Evolutionary conservation across 30 jellyfish, hydroid and myxozoan species (phyloP).

Genomic region (Chironex yamaguchii): DNA sequence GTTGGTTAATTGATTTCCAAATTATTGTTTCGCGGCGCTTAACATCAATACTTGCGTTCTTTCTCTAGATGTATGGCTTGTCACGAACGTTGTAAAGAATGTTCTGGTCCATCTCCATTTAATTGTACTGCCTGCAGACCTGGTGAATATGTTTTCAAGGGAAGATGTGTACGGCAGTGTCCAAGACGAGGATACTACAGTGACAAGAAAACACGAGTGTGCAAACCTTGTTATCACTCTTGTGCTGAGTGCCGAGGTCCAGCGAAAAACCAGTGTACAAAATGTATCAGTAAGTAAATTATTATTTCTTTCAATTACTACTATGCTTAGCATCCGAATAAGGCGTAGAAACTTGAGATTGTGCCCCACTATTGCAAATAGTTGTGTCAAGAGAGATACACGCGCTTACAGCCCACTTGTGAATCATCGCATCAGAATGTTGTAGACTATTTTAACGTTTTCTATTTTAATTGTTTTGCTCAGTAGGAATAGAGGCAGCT

Average conservation of each 20-base stretch:
- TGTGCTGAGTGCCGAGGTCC: constrained; percentile 82
- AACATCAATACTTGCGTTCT: too few relatives aligned
- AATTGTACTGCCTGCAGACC: constrained; percentile 65
- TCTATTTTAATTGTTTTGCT: too few relatives aligned
- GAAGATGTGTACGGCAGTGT: constrained; percentile 53
- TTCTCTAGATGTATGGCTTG: constrained; percentile 60
- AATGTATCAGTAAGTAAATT: constrained; percentile 69
- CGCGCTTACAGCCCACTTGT: too few relatives aligned
- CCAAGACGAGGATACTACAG: constrained; percentile 70
- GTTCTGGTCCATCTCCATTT: constrained; percentile 63
- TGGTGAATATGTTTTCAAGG: constrained; percentile 38
- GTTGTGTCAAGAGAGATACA: too few relatives aligned
- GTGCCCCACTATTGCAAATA: not conserved
- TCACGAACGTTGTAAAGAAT: constrained; percentile 69
- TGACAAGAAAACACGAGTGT: constrained; percentile 36
- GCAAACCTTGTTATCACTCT: constrained; percentile 74
- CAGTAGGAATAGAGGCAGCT: too few relatives aligned
- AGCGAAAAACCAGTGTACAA: constrained; percentile 62
- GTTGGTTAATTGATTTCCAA: too few relatives aligned
- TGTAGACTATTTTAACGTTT: too few relatives aligned
- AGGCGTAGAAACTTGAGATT: not conserved
- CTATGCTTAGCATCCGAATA: not conserved
- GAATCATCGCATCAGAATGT: too few relatives aligned
- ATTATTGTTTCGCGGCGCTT: too few relatives aligned
- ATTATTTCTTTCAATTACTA: not conserved